Evolutionary conservation across 2,113 vertebrate species (phyloP), one percentile per base, ranked within the genome.

Genomic region (Thalassoma bifasciatum): DNA sequence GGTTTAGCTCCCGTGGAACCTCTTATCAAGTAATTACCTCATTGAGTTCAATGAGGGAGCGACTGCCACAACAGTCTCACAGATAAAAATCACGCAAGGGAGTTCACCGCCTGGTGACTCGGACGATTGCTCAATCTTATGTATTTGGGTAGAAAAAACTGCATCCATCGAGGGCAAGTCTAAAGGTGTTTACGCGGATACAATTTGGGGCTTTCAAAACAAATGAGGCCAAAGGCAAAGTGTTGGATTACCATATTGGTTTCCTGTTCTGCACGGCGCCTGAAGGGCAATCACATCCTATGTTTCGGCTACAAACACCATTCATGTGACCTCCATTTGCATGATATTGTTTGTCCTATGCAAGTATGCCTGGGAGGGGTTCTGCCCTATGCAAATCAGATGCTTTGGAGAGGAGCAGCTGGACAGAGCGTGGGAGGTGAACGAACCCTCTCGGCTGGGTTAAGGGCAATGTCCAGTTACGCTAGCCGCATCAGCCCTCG

Each of bases 221-320:
- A 92, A 91, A 91, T 84, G 30, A 82, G 77, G 67, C 75, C 23
- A 2, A 30, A 87, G 78, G 83, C 79, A 90, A 88, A 90, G 54
- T 4, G 38, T 2, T 2, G 5, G 66, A 88, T 92, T 92, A 92
- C 73, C 88, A 89, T 92, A 78, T 88, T 86, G 90, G 78, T 79
- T 89, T 90, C 86, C 89, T 86, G 81, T 67, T 69, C 49, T 60
- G 21, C 74, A 56, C 5, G 24, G 21, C 56, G 59, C 73, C 68
- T 76, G 75, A 66, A 80, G 75, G 72, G 34, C 63, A 74, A 56
- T 82, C 64, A 13, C 67, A 56, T 78, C 79, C 52, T 58, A 54
- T 69, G 81, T 77, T 86, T 83, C 84, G 83, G 82, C 71, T 83
- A 67, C 84, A 84, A 83, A 88, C 78, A 50, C 77, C 67, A 57